Evolutionary conservation across 1,140 invertebrate species (phyloP).

Genomic region (Pinna nobilis): DNA sequence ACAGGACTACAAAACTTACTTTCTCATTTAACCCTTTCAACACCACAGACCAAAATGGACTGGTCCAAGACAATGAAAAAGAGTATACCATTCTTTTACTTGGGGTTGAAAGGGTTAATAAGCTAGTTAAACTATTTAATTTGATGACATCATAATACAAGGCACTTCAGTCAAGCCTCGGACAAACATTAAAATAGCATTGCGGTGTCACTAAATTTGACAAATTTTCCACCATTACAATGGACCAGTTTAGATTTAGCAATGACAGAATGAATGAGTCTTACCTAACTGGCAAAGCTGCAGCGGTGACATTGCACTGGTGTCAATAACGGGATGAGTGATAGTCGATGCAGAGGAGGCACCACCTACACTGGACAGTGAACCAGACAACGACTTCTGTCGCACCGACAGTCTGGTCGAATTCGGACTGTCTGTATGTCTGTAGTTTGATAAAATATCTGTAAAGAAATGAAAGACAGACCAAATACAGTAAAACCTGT

Average conservation of each 20-base stretch:
- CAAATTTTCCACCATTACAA: too few species aligned
- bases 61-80: too few species aligned
- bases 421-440: slow-evolving; percentile 39
- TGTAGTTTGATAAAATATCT: slow-evolving; percentile 27
- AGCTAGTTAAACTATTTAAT: not conserved
- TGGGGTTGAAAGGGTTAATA: too few species aligned
- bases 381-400: slow-evolving; percentile 57
- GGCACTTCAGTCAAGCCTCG: not conserved
- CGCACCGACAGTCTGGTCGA: slow-evolving; percentile 36
- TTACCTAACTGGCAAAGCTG: slow-evolving; percentile 73
- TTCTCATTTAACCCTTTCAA: too few species aligned
- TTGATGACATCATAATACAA: too few species aligned
- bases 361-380: slow-evolving; percentile 60
- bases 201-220: too few species aligned
- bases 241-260: not conserved
- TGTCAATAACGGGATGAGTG: slow-evolving; percentile 54
- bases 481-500: not conserved
- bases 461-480: slow-evolving; percentile 13
- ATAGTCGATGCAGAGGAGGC: slow-evolving; percentile 59
- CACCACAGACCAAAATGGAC: too few species aligned
- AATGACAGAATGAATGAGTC: not conserved
- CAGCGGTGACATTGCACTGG: slow-evolving; percentile 60
- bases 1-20: too few species aligned
- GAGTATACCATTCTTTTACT: not conserved
- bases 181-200: not conserved